Evolutionary conservation across 2,888 invertebrate species (phyloP), one percentile per base, ranked within the genome.

Genomic region (Aporophyla lueneburgensis): DNA sequence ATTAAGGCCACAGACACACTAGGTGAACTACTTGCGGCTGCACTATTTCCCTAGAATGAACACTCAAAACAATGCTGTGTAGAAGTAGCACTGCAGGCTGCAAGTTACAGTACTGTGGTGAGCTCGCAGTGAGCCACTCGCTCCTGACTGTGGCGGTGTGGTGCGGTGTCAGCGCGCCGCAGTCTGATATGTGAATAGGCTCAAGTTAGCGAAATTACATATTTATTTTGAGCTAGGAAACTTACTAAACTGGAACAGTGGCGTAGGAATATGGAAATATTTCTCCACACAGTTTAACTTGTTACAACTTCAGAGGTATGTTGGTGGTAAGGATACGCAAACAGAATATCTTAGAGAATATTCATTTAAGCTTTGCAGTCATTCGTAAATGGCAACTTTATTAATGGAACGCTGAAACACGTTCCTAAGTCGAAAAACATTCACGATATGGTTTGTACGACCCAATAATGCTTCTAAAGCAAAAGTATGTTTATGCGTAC

Each of bases 281-380:
- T 27, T 24, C 19, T 51, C 54, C 33, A 27, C 40, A 56, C 54
- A 49, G 19, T 76, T 61, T 27, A 49, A 49, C 53, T 75, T n/a
- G n/a, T 40, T 19, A 7, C 16, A 51, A 54, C 16, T 19, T n/a
- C 16, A 7, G 27, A 43, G 10, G 27, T 16, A 16, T 14, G 27
- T 14, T 14, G 24, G 40, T 16, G 16, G 21, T 51, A 1, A 62
- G 54, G 19, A 56, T 68, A 63, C 51, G 27, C 19, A 51, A 62
- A 63, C 62, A 51, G 10, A 33, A 68, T 24, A n/a, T 56, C 14
- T 76, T 40, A 14, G 54, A 62, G 21, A 69, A 56, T 63, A 51
- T 63, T 16, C 3, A 62, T 76, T 49, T 12, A 5, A 62, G 40
- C 27, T 51, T 49, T 40, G 5, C 53, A n/a, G 49, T 46, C 16